Evolutionary conservation across 2,888 invertebrate genomes (phyloP).

Genomic region (Zootermopsis nevadensis): DNA sequence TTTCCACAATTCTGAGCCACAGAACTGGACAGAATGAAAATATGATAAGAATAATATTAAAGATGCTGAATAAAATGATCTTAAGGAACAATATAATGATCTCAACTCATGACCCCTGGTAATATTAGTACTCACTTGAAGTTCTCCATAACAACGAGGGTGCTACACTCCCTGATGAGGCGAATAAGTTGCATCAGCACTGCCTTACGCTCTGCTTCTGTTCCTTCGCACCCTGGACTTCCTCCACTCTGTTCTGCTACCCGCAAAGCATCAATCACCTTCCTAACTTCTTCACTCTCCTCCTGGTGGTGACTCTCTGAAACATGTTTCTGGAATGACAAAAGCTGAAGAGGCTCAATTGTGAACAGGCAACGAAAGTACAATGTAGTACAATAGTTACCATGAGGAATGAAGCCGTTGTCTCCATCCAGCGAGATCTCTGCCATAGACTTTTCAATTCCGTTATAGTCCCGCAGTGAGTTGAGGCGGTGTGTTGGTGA

Average conservation of each 20-base stretch:
- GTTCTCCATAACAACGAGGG: constrained; percentile 66
- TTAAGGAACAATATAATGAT: no score
- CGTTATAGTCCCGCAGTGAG: constrained; percentile 54
- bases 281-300: constrained; percentile 55
- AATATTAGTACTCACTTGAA: constrained; percentile 59
- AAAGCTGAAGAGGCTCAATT: neutral
- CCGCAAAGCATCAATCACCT: constrained; percentile 55
- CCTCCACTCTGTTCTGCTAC: constrained; percentile 51
- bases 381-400: constrained; percentile 27
- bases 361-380: neutral
- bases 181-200: constrained; percentile 63
- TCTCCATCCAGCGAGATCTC: constrained; percentile 48
- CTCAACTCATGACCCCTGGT: neutral
- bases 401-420: constrained; percentile 51
- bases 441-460: constrained; percentile 52
- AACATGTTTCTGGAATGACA: neutral
- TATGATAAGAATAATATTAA: no score
- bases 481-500: constrained; percentile 61
- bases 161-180: constrained; percentile 63
- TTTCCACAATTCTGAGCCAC: no score
- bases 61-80: no score
- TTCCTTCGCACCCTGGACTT: constrained; percentile 49
- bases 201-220: constrained; percentile 54
- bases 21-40: no score
- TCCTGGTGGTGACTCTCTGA: constrained; percentile 52